Evolutionary conservation across 2,113 vertebrate genomes (phyloP).

Genomic region (Machaerirhynchus nigripectus): DNA sequence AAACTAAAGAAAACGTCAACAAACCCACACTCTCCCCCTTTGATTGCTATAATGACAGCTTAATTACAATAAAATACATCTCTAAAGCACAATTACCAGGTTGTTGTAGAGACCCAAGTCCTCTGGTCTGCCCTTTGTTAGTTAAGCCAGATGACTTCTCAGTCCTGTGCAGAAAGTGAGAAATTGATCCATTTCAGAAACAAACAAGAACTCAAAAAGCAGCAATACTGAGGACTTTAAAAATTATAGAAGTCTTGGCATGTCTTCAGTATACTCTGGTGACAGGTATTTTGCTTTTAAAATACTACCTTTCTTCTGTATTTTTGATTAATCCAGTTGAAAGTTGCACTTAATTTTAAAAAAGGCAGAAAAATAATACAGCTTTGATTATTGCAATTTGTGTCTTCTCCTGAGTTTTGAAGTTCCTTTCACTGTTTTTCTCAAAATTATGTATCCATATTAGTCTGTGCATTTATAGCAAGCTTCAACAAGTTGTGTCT

Average conservation of each 20-base stretch:
- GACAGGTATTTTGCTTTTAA: not conserved
- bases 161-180: slow-evolving; percentile 65
- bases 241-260: not conserved
- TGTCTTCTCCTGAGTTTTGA: not conserved
- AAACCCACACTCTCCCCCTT: not conserved
- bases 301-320: not conserved
- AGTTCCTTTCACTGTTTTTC: not conserved
- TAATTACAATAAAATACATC: not conserved
- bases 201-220: not conserved
- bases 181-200: not conserved
- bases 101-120: slow-evolving; percentile 78
- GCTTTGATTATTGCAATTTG: not conserved
- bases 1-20: not conserved
- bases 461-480: not conserved
- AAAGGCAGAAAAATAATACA: not conserved
- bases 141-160: slow-evolving; percentile 78
- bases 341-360: not conserved
- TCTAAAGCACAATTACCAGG: slow-evolving; percentile 70
- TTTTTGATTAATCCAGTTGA: not conserved
- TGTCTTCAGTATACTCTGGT: not conserved
- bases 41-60: not conserved
- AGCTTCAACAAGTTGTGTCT: not conserved
- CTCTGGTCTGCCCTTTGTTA: slow-evolving; percentile 79
- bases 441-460: not conserved
- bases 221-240: not conserved